Percentiles rank a stretch among this genome's conserved stretches.
These are phyloP conservation scores for Intellagama lesueurii DNA, from an alignment of 2,797 vertebrate genomes.

Conservation along the genomic window DNA sequence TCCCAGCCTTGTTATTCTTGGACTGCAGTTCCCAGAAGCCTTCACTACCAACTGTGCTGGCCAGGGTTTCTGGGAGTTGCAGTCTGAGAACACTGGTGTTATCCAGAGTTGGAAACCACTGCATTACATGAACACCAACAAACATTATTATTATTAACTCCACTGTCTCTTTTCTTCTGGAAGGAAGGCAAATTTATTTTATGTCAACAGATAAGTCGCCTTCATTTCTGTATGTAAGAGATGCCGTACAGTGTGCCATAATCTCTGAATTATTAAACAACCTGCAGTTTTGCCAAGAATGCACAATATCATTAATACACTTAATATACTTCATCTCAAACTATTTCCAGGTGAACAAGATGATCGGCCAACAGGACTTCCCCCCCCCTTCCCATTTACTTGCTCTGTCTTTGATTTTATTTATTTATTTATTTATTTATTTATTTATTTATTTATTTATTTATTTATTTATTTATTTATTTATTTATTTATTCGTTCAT, in stretches of 20 bases:
- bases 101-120: too few relatives aligned
- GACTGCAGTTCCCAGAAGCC: too few relatives aligned
- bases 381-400: slow-evolving; percentile 49
- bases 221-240: slow-evolving; percentile 56
- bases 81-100: too few relatives aligned
- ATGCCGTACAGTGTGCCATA: slow-evolving; percentile 40
- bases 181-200: slow-evolving; percentile 45
- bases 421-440: too few relatives aligned
- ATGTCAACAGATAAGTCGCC: slow-evolving; percentile 46
- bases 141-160: background rate
- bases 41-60: too few relatives aligned
- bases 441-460: too few relatives aligned
- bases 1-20: too few relatives aligned
- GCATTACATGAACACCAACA: background rate
- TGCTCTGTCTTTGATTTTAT: slow-evolving; percentile 29
- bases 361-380: slow-evolving; percentile 30
- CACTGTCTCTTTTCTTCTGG: background rate
- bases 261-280: slow-evolving; percentile 61
- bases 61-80: too few relatives aligned
- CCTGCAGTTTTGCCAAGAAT: slow-evolving; percentile 56
- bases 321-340: slow-evolving; percentile 38
- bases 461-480: too few relatives aligned
- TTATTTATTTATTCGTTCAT: too few relatives aligned
- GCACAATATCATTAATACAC: slow-evolving; percentile 25
- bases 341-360: slow-evolving; percentile 16